Base-by-base conservation (phyloP, 2,113 vertebrate genomes). In the Zapornia atra region DNA sequence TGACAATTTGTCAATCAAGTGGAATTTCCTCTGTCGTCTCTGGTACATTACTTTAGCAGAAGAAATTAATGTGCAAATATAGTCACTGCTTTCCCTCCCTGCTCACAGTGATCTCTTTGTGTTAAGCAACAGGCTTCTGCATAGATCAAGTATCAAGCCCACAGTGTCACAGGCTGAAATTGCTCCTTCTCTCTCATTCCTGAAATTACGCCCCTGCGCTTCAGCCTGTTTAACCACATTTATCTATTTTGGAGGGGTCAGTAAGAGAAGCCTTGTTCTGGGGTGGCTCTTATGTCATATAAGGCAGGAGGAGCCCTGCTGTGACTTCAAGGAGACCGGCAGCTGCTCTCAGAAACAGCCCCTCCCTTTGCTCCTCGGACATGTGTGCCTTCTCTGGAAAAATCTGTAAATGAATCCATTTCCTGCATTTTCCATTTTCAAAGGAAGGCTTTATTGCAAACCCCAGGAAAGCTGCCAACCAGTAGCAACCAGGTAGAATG, bases 21-120 rank as follows among this genome's bases (percentile, higher is more conserved):
- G 88, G 94, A 89, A 94, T 96, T 94, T 95, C 61, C 78, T 89
- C 57, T 84, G 65, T 26, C 0, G 2, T 92, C 77, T 77, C 63
- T 85, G 61, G 50, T 91, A 73, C 34, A 7, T 93, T 91, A 73
- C 77, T 89, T 95, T 82, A 94, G 83, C 51, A 91, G 86, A 92
- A 94, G 83, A 92, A 89, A 88, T 85, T 38, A 87, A 85, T 63
- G 36, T 73, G 65, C 78, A 91, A 91, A 92, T 92, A 76, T 5
- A 89, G 95, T 92, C 50, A 48, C 70, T 94, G 54, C 71, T 76
- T 96, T 82, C 59, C 59, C 69, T 92, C 53, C 24, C 81, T 93
- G 50, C 83, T 92, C 84, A 93, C 90, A 97, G 54, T 63, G 90
- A 96, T 95, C 80, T 96, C 96, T 94, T 96, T 96, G 93, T 96